These are phyloP conservation scores for Sminthurinus aureus DNA, from an alignment of 2,888 invertebrate species.

Conservation along the genomic window DNA sequence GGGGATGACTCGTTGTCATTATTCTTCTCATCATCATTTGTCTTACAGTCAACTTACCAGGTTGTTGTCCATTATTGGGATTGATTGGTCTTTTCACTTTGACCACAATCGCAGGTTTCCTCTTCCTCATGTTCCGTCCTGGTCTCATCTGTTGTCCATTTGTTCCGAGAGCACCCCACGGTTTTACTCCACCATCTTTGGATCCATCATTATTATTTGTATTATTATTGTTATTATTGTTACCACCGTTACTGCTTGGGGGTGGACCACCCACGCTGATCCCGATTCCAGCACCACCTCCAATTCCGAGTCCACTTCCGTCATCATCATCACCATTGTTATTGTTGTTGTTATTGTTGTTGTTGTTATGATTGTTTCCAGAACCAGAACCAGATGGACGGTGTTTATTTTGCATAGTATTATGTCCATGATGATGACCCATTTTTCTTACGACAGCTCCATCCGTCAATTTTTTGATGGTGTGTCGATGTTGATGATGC, in stretches of 20 bases:
- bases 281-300: background rate
- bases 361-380: background rate
- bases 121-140: slow-evolving; percentile 31
- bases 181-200: background rate
- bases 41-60: background rate
- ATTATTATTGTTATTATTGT: background rate
- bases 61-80: background rate
- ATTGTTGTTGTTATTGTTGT: background rate
- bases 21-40: background rate
- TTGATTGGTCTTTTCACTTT: slow-evolving; percentile 52
- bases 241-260: background rate
- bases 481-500: background rate
- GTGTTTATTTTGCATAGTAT: too few species aligned
- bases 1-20: background rate
- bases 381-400: too few species aligned
- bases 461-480: background rate
- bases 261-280: background rate
- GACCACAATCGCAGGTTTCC: slow-evolving; percentile 53
- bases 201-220: background rate
- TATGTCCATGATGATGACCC: background rate
- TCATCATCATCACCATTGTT: background rate
- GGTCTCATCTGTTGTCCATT: background rate
- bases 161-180: slow-evolving; percentile 30
- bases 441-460: too few species aligned
- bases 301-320: background rate